Evolutionary conservation across 2,113 vertebrate species (phyloP), one percentile per base, ranked within the genome.

Genomic region (Deroptyus accipitrinus): DNA sequence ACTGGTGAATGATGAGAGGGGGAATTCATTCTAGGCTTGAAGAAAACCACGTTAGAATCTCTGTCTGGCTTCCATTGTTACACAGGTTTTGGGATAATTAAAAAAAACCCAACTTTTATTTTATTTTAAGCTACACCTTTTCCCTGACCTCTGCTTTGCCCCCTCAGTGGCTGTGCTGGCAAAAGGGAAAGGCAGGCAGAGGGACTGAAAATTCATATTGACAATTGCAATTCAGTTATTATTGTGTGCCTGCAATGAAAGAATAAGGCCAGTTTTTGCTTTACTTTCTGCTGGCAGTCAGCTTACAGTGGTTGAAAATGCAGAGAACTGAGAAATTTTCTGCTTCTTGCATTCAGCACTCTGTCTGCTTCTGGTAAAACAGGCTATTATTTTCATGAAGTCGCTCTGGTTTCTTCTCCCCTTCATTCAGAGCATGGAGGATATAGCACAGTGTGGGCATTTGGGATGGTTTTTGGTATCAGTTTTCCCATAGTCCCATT

Each of bases 31-130:
- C 82, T 42, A 91, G 31, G 18, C 31, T 51, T 51, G 62, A 82
- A 91, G 23, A 24, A 61, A 77, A 52, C 72, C 0, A 20, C 18
- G 2, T 41, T 77, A 9, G 28, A 75, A 6, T 78, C 44, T 23
- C 37, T 75, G 7, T 27, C 51, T 59, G 39, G 17, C 15, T 72
- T 89, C 20, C 24, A 52, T 41, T 74, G 46, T 42, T 48, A 72
- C 12, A 61, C 7, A 44, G 27, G 51, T 52, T 51, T 55, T 19
- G 24, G 17, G 44, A 24, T 55, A 33, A 23, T 24, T 48, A 11
- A 64, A 35, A 14, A 3, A 37, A 2, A 1, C 3, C 2, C 13
- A 27, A 5, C 9, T 20, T 46, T 15, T 4, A 23, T 23, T 39
- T 18, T 11, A 13, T 46, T 30, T 23, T n/a, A 66, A 55, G 8